Evolutionary conservation across 2,797 vertebrate genomes (phyloP).

Genomic region (Gobio occitaniae): DNA sequence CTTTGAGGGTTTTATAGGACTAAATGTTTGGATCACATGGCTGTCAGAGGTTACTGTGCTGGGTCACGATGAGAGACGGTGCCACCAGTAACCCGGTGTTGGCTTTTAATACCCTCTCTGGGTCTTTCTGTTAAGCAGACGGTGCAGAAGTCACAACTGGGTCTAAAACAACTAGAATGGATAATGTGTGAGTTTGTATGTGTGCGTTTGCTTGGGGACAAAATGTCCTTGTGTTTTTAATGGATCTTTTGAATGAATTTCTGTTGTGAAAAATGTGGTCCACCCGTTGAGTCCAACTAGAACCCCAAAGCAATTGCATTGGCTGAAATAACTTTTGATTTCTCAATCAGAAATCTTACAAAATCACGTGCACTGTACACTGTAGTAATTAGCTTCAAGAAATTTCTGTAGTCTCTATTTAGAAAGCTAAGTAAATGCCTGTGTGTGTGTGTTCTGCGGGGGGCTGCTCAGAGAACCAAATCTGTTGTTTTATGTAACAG

Average conservation of each 20-base stretch:
- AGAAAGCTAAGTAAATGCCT: slow-evolving; percentile 32
- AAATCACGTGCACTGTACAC: not conserved
- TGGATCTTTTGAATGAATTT: not conserved
- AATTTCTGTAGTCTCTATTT: not conserved
- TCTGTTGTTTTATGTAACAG: slow-evolving; percentile 56
- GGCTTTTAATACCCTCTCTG: slow-evolving; percentile 45
- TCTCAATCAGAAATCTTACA: not conserved
- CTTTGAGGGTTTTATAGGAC: slow-evolving; percentile 30
- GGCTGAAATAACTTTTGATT: not conserved
- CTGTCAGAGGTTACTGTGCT: slow-evolving; percentile 43
- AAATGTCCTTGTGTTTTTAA: not conserved
- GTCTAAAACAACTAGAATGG: not conserved
- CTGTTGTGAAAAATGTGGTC: not conserved
- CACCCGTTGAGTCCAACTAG: not conserved
- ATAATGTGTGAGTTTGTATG: not conserved
- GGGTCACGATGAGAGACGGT: slow-evolving; percentile 37
- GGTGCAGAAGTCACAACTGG: slow-evolving; percentile 9
- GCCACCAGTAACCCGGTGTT: slow-evolving; percentile 35
- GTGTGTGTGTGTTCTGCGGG: slow-evolving; percentile 48
- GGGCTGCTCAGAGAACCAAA: slow-evolving; percentile 24
- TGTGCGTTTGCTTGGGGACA: slow-evolving; percentile 10
- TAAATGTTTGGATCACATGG: slow-evolving; percentile 37
- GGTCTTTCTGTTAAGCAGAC: slow-evolving; percentile 32
- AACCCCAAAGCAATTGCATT: not conserved
- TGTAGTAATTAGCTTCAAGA: not conserved